phyloP scores from a whole-genome alignment of 2,797 vertebrate species.

The Coreius guichenoti region DNA sequence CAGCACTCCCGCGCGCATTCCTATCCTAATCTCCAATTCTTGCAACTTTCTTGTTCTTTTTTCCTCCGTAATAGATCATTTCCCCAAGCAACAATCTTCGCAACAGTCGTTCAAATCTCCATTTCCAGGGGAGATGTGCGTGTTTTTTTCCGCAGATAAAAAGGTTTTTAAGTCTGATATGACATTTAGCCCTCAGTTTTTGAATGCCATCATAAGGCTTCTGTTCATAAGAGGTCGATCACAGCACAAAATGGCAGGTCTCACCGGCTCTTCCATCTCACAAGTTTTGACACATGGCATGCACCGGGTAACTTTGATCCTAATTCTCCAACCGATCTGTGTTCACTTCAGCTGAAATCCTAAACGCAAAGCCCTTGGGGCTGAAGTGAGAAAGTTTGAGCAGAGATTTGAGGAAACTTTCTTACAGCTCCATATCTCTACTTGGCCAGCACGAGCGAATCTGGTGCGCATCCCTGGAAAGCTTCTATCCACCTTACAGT shows the following conservation, averaged over 20 bases:
- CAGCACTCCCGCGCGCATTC: slow-evolving; percentile 49
- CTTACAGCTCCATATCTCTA: slow-evolving; percentile 45
- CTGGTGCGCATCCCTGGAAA: slow-evolving; percentile 45
- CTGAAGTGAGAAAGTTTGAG: slow-evolving; percentile 69
- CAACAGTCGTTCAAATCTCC: slow-evolving; percentile 60
- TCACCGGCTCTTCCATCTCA: slow-evolving; percentile 83
- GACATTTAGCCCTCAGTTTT: slow-evolving; percentile 79
- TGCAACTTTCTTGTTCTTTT: slow-evolving; percentile 67
- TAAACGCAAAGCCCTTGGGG: slow-evolving; percentile 56
- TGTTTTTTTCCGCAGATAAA: slow-evolving; percentile 61
- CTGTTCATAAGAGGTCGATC: slow-evolving; percentile 85
- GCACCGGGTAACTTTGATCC: slow-evolving; percentile 78
- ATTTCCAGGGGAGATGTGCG: slow-evolving; percentile 58
- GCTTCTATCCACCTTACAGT: slow-evolving; percentile 9
- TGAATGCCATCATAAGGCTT: slow-evolving; percentile 79
- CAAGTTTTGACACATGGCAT: slow-evolving; percentile 86
- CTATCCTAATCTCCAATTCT: slow-evolving; percentile 52
- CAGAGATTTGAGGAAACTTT: slow-evolving; percentile 66
- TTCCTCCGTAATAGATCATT: slow-evolving; percentile 51
- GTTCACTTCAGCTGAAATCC: slow-evolving; percentile 62
- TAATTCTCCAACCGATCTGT: slow-evolving; percentile 59
- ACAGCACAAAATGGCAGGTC: slow-evolving; percentile 96
- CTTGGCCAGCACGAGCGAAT: slow-evolving; percentile 48
- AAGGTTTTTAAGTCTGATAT: slow-evolving; percentile 70
- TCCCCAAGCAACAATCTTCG: slow-evolving; percentile 57